These are phyloP conservation scores for Onthophagus sagittarius DNA, from an alignment of 2,888 invertebrate species.

Conservation along the genomic window DNA sequence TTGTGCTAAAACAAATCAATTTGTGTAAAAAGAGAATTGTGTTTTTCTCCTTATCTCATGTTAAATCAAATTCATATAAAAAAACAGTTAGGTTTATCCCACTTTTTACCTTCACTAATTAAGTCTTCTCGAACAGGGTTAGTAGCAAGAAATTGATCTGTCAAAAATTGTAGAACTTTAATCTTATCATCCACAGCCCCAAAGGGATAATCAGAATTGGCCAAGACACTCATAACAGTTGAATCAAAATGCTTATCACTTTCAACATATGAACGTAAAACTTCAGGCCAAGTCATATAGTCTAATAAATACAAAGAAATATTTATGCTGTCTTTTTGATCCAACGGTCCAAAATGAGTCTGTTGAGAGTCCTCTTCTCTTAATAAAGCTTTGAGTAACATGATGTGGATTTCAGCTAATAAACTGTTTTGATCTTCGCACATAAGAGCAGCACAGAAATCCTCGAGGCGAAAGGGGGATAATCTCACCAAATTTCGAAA, in stretches of 20 bases:
- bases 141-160: constrained; percentile 91
- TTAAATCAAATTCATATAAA: too few species aligned
- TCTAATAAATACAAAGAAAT: constrained; percentile 90
- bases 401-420: constrained; percentile 90
- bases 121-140: constrained; percentile 92
- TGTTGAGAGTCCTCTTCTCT: constrained; percentile 93
- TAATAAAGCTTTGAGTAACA: constrained; percentile 84
- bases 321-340: constrained; percentile 96
- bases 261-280: constrained; percentile 83
- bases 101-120: constrained; percentile 75
- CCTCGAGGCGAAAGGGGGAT: constrained; percentile 94
- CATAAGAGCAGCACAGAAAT: constrained; percentile 89
- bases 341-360: constrained; percentile 92
- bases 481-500: constrained; percentile 88
- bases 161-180: constrained; percentile 82
- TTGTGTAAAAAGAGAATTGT: too few species aligned
- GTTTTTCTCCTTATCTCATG: too few species aligned
- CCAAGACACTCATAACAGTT: constrained; percentile 65
- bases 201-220: constrained; percentile 84
- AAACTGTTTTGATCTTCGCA: constrained; percentile 91
- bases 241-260: constrained; percentile 81
- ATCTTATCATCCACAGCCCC: constrained; percentile 73
- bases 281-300: constrained; percentile 95
- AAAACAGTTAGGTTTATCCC: too few species aligned
- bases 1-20: too few species aligned